Conservation (phyloP, 2,113 vertebrate species). For the Delphinapterus leucas region DNA sequence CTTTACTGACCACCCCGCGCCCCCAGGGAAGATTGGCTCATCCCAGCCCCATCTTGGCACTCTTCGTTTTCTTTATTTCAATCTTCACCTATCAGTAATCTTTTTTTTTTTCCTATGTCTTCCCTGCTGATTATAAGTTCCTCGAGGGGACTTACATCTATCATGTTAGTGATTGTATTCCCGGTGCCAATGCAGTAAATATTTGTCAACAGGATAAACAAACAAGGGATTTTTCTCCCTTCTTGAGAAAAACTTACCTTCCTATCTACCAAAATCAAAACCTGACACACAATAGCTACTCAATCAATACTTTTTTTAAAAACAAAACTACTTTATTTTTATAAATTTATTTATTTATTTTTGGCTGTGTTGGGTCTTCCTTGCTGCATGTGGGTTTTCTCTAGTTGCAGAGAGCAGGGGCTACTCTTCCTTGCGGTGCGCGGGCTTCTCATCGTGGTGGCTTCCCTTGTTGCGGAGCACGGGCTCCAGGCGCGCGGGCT, state of each 20-base stretch:
- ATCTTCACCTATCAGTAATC: neutral
- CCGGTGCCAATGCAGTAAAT: neutral
- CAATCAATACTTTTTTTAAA: neutral
- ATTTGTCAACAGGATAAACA: neutral
- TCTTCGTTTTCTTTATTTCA: conserved; percentile 1
- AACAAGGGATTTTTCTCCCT: neutral
- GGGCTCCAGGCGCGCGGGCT: too few relatives aligned
- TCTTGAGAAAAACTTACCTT: conserved; percentile 37
- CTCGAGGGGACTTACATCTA: neutral
- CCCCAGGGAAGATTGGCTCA: neutral
- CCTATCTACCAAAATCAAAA: neutral
- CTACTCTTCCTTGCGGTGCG: too few relatives aligned
- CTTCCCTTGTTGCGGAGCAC: too few relatives aligned
- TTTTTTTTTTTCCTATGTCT: neutral
- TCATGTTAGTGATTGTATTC: neutral
- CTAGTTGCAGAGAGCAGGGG: too few relatives aligned
- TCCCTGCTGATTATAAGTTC: neutral
- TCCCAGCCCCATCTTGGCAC: neutral
- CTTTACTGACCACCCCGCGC: neutral
- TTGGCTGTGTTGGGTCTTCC: too few relatives aligned
- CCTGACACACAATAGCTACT: neutral
- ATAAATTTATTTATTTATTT: too few relatives aligned
- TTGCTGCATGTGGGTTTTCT: too few relatives aligned
- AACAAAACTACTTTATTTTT: too few relatives aligned
- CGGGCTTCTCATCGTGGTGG: too few relatives aligned